Evolutionary conservation across 53 echinoderm and acorn worm genomes (phyloP).

Genomic region (Henricia sp.): DNA sequence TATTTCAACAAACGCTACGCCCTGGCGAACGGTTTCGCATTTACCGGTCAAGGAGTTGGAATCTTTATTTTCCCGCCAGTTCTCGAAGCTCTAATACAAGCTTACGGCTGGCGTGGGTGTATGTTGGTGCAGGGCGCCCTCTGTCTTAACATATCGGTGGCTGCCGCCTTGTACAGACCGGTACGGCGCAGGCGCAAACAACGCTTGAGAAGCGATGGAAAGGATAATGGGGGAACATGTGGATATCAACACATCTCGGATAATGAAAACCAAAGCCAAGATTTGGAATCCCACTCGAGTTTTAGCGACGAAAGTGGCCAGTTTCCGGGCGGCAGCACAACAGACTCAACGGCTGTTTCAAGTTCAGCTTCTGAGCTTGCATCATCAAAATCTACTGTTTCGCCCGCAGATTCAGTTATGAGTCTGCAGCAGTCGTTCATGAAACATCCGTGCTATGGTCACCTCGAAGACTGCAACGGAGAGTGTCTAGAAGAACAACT

Average conservation of each 20-base stretch:
- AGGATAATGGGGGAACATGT: background rate
- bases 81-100: constrained; percentile 11
- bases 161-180: constrained; percentile 28
- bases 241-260: background rate
- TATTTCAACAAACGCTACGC: constrained; percentile 60
- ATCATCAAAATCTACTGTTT: background rate
- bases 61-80: constrained; percentile 51
- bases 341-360: constrained; percentile 22
- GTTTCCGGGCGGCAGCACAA: background rate
- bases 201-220: background rate
- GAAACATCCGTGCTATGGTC: background rate
- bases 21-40: constrained; percentile 50
- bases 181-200: background rate
- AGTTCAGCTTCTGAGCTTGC: background rate
- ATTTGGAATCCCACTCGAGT: background rate
- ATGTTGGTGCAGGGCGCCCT: constrained; percentile 53
- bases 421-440: background rate
- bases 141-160: constrained; percentile 32
- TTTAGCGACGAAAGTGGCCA: background rate
- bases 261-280: constrained; percentile 5
- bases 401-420: no score
- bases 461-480: no score
- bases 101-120: constrained; percentile 51
- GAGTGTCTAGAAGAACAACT: background rate
- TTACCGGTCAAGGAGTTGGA: constrained; percentile 52